Percentiles rank a stretch among this genome's conserved stretches.
Conservation (phyloP, 2,113 vertebrate species). For the Antennarius striatus region DNA sequence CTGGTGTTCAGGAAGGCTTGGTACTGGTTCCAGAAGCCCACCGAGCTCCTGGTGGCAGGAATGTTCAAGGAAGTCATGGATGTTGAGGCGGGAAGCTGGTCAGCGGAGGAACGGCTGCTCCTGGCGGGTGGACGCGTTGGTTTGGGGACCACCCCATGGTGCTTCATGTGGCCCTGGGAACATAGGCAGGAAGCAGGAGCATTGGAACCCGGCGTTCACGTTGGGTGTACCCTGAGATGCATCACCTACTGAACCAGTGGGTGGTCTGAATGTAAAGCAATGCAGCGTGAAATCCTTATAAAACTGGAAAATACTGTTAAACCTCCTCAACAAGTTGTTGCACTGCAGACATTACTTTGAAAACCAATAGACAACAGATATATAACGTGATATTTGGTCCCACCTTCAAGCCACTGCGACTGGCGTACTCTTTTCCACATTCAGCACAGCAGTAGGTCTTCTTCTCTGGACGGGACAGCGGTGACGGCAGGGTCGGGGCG, state of each 20-base stretch:
- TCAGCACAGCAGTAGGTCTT: slow-evolving; percentile 81
- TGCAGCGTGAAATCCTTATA: neutral
- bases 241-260: too few relatives aligned
- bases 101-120: slow-evolving; percentile 68
- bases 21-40: slow-evolving; percentile 80
- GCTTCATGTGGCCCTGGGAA: slow-evolving; percentile 81
- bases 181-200: neutral
- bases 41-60: slow-evolving; percentile 75
- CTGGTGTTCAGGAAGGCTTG: slow-evolving; percentile 75
- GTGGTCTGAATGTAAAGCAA: neutral
- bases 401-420: slow-evolving; percentile 82
- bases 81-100: slow-evolving; percentile 65
- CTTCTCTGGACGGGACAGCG: slow-evolving; percentile 78
- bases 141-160: slow-evolving; percentile 75
- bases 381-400: slow-evolving; percentile 3
- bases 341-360: neutral
- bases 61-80: slow-evolving; percentile 61
- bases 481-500: slow-evolving; percentile 75
- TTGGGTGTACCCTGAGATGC: too few relatives aligned
- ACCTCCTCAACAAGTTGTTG: neutral
- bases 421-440: slow-evolving; percentile 82
- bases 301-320: neutral
- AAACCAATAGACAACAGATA: neutral
- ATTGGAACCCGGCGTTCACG: too few relatives aligned
- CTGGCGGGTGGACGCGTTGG: slow-evolving; percentile 64